Evolutionary conservation across 2,797 vertebrate genomes (phyloP).

Genomic region (Kryptolebias ocellatus): DNA sequence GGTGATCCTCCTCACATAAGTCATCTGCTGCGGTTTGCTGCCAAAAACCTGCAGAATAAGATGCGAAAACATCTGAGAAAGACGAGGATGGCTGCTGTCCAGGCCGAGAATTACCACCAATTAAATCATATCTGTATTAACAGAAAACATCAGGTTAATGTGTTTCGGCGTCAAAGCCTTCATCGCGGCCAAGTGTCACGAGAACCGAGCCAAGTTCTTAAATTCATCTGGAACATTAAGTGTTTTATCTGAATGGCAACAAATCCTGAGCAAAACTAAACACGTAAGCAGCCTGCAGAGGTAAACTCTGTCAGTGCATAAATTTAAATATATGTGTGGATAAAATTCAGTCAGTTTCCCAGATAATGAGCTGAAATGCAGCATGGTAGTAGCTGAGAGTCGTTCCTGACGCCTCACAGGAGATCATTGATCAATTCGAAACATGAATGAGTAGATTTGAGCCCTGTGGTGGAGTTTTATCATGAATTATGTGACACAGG

Average conservation of each 20-base stretch:
- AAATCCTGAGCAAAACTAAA: neutral
- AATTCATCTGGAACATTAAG: slow-evolving; percentile 9
- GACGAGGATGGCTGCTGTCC: slow-evolving; percentile 37
- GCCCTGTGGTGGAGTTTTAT: neutral
- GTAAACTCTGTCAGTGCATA: neutral
- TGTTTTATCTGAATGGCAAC: neutral
- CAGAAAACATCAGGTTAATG: slow-evolving; percentile 34
- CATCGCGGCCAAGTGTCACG: neutral
- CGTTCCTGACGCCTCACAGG: too few species aligned
- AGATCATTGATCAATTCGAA: too few species aligned
- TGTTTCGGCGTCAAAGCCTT: slow-evolving; percentile 17
- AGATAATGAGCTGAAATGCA: too few species aligned
- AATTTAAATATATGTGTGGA: neutral
- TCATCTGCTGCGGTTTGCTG: slow-evolving; percentile 17
- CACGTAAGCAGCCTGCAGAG: neutral
- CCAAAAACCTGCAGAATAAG: slow-evolving; percentile 22
- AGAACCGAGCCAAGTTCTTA: slow-evolving; percentile 15
- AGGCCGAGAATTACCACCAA: slow-evolving; percentile 33
- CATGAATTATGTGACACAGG: neutral
- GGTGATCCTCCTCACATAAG: slow-evolving; percentile 12
- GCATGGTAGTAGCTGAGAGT: too few species aligned
- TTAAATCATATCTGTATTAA: slow-evolving; percentile 38
- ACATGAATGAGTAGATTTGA: neutral
- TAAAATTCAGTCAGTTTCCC: too few species aligned
- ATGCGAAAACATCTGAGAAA: slow-evolving; percentile 20